Percentiles rank a stretch among this genome's conserved stretches.
Conservation (phyloP, 2,113 vertebrate species). For the Zingel zingel region DNA sequence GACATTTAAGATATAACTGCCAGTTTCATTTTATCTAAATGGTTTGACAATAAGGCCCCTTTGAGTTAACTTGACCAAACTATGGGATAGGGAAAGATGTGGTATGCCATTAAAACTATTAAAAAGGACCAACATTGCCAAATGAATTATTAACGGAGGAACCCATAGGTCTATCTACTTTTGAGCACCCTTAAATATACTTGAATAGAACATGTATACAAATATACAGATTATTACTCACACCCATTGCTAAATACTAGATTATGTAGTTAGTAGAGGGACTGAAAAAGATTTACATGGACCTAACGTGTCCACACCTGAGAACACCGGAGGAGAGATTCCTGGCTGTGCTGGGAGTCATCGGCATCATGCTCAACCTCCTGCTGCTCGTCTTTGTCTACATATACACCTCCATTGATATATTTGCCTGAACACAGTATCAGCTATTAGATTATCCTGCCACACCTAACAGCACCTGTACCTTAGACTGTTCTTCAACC, state of each 20-base stretch:
- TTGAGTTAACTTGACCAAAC: constrained; percentile 7
- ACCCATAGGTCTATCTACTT: background rate
- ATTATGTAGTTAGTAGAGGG: constrained; percentile 12
- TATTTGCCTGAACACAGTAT: background rate
- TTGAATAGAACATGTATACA: constrained; percentile 1
- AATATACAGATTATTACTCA: background rate
- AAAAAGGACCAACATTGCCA: constrained; percentile 24
- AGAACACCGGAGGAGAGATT: constrained; percentile 79
- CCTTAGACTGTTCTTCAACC: background rate
- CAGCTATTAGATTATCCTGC: background rate
- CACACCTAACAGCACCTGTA: background rate
- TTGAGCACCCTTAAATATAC: background rate
- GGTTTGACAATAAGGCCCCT: background rate
- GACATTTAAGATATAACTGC: constrained; percentile 43
- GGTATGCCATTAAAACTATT: background rate
- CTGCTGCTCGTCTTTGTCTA: constrained; percentile 78
- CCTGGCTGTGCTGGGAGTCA: constrained; percentile 79
- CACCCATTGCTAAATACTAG: background rate
- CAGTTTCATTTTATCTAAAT: constrained; percentile 16
- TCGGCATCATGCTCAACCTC: constrained; percentile 77
- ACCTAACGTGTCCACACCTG: constrained; percentile 64
- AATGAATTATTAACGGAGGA: constrained; percentile 1
- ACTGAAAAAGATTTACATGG: constrained; percentile 63
- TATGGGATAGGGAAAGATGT: background rate
- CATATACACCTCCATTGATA: constrained; percentile 75